phyloP scores from a whole-genome alignment of 2,888 invertebrate genomes.

The Caenorhabditis sulstoni region DNA sequence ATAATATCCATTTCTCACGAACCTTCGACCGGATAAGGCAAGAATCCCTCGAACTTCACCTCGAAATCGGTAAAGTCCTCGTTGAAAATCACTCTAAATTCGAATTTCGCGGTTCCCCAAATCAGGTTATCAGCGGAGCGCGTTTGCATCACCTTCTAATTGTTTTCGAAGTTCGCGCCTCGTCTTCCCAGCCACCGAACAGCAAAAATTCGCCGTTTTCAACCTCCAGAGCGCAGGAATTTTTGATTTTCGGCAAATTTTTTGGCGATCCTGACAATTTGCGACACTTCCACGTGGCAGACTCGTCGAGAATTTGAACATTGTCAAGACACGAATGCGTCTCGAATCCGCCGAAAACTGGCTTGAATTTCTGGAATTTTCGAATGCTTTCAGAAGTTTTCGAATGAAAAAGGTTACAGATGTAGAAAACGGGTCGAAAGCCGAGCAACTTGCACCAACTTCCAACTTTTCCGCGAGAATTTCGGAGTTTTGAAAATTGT shows the following conservation, averaged over 20 bases:
- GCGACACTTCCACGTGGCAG: conserved; percentile 1
- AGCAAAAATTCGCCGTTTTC: conserved; percentile 56
- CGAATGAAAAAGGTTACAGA: conserved; percentile 19
- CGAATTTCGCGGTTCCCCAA: neutral
- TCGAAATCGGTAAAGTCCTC: conserved; percentile 32
- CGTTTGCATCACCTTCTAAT: conserved; percentile 50
- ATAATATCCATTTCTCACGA: neutral
- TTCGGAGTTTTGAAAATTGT: neutral
- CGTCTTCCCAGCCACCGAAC: conserved; percentile 78
- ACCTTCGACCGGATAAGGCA: conserved; percentile 65
- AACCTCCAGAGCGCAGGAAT: conserved; percentile 41
- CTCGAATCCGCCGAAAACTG: conserved; percentile 63
- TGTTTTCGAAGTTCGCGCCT: conserved; percentile 65
- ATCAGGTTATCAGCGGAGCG: neutral
- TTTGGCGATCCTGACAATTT: conserved; percentile 15
- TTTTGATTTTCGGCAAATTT: conserved; percentile 54
- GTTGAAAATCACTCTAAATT: conserved; percentile 49
- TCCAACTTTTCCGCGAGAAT: neutral
- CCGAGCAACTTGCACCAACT: conserved; percentile 47
- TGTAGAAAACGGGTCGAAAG: conserved; percentile 24
- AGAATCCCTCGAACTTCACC: conserved; percentile 39
- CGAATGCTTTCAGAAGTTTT: neutral
- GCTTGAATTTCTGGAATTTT: conserved; percentile 11
- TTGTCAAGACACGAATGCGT: conserved; percentile 51
- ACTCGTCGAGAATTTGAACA: conserved; percentile 33